Evolutionary conservation across 2,113 vertebrate genomes (phyloP), one percentile per base, ranked within the genome.

Genomic region (Phasianus colchicus): DNA sequence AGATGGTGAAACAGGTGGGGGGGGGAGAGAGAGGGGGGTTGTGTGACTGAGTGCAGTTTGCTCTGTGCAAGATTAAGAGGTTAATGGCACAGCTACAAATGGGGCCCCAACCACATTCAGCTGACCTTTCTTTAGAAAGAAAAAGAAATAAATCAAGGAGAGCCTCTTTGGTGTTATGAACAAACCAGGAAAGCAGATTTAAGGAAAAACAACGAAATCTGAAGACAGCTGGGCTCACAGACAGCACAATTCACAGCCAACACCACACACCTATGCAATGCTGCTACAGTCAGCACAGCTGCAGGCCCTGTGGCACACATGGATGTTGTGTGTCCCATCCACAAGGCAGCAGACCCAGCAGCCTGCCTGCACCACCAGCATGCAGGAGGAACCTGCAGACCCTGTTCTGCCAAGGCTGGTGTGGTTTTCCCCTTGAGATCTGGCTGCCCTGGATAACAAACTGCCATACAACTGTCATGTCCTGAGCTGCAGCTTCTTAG

Each of bases 301-400:
- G 21, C 48, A 24, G 48, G 47, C 11, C 47, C 47, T 11, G 47
- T 48, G 30, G 70, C 86, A 64, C 45, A 19, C 30, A 3, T 8
- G 50, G 81, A 29, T 2, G 13, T 22, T 10, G 24, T 0, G 17
- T 1, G 1, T 24, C 4, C 11, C 54, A 6, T 0, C 42, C 15
- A 21, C 43, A 19, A 16, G 12, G 6, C 70, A 34, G 30, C 4
- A 4, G n/a, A 60, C 29, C 74, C 25, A 48, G 9, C 36, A 15
- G 17, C 50, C 78, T 32, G 40, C 71, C 8, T 0, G 8, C 47
- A 5, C 14, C 3, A 8, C 11, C 32, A 15, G 43, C 9, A 34
- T 9, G 18, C 22, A 13, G 58, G 47, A 48, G n/a, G 21, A 45
- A 63, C 7, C n/a, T 29, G 57, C 36, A 38, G 58, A 29, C 36